Evolutionary conservation across 2,888 invertebrate genomes (phyloP).

Genomic region (Agrotis segetum): DNA sequence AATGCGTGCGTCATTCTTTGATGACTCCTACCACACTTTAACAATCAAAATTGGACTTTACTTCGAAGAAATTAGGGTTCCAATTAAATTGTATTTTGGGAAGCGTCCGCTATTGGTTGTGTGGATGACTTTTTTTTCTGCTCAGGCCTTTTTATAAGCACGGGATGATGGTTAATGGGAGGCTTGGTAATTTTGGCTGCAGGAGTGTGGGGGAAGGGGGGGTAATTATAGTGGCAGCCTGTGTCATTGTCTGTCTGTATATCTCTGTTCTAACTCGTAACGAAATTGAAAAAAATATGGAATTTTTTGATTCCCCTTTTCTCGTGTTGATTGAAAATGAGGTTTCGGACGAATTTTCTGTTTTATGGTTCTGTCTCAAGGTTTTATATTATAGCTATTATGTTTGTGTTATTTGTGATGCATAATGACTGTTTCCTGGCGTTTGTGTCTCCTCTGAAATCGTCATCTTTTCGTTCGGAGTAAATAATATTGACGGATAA

Average conservation of each 20-base stretch:
- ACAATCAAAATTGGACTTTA: conserved; percentile 49
- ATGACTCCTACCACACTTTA: conserved; percentile 55
- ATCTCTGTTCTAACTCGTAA: conserved; percentile 79
- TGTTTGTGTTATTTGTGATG: conserved; percentile 33
- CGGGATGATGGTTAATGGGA: conserved; percentile 87
- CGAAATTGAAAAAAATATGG: conserved; percentile 74
- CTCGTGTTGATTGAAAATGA: conserved; percentile 60
- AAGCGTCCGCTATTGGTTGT: conserved; percentile 78
- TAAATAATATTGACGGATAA: conserved; percentile 2
- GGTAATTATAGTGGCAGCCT: conserved; percentile 87
- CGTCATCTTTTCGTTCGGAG: conserved; percentile 7
- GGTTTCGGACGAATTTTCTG: conserved; percentile 53
- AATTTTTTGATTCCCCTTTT: conserved; percentile 59
- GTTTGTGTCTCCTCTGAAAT: conserved; percentile 14
- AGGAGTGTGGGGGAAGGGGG: conserved; percentile 67
- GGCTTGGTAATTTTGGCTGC: conserved; percentile 84
- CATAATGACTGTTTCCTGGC: conserved; percentile 32
- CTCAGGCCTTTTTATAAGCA: conserved; percentile 83
- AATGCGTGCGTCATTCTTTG: conserved; percentile 66
- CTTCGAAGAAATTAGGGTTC: conserved; percentile 58
- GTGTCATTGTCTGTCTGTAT: conserved; percentile 88
- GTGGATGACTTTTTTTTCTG: conserved; percentile 81
- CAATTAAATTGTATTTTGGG: conserved; percentile 63
- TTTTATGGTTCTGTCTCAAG: conserved; percentile 53
- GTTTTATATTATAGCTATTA: conserved; percentile 47